Conservation (phyloP, 2,888 invertebrate genomes). For the Plutella xylostella region DNA sequence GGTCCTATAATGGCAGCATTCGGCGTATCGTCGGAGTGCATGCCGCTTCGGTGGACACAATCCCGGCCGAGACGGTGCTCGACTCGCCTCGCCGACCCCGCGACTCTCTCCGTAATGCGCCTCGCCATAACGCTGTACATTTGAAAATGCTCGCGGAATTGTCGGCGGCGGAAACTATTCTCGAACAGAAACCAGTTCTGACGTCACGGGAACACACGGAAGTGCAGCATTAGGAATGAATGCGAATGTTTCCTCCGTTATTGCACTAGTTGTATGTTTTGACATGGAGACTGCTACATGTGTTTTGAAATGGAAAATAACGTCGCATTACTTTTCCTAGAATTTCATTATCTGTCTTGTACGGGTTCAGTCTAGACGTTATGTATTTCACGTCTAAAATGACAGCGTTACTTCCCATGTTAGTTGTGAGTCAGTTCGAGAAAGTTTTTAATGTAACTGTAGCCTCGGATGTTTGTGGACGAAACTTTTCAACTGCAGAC, state of each 20-base stretch:
- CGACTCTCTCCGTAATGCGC: slow-evolving; percentile 33
- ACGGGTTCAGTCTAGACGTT: slow-evolving; percentile 1
- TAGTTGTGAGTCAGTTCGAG: background rate
- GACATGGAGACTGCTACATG: too few species aligned
- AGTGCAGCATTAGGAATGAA: too few species aligned
- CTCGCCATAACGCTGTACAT: slow-evolving; percentile 17
- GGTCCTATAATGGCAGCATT: slow-evolving; percentile 8
- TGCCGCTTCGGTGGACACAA: slow-evolving; percentile 39
- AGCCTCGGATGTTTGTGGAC: background rate
- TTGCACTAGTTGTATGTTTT: too few species aligned
- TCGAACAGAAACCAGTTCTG: too few species aligned
- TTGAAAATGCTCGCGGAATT: background rate
- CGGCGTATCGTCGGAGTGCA: slow-evolving; percentile 32
- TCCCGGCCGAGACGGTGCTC: slow-evolving; percentile 7
- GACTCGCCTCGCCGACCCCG: slow-evolving; percentile 39
- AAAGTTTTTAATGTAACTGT: slow-evolving; percentile 4
- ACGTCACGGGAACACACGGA: too few species aligned
- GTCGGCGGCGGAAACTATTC: background rate
- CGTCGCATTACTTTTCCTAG: too few species aligned
- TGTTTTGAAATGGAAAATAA: too few species aligned
- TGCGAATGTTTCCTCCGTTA: too few species aligned
- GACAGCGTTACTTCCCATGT: background rate
- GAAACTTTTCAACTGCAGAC: slow-evolving; percentile 5
- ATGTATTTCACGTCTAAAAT: background rate
- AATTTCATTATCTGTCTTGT: too few species aligned